Evolutionary conservation across 2,113 vertebrate genomes (phyloP), one percentile per base, ranked within the genome.

Genomic region (Scopus umbretta): DNA sequence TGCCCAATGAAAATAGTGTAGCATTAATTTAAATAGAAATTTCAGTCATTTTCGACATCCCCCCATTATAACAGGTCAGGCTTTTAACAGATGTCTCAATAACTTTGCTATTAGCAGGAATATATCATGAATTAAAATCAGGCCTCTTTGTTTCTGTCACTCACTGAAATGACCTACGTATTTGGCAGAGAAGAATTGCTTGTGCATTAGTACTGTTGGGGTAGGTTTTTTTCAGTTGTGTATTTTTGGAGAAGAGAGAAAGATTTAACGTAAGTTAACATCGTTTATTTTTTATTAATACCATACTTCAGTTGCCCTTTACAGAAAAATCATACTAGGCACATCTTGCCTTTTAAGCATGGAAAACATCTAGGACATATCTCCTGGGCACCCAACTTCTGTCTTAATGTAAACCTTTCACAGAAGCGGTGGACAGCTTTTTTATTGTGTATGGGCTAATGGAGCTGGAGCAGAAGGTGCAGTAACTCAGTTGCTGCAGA

Each of bases 251-350:
- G 80, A 90, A 91, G 87, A 91, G 76, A 91, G 78, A 55, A 96
- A 88, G 96, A 91, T 94, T 94, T 95, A 97, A 95, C 94, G 86
- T 92, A 96, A 97, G 97, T 97, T 94, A 95, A 88, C 90, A 80
- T 83, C 8, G n/a, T 95, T 94, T 95, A 96, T 97, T 97, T 97
- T 97, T 97, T 97, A 97, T 96, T 96, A 95, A 94, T 96, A 96
- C 82, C 45, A 83, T 91, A 92, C 94, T 96, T 92, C 58, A 92
- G 90, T 93, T 96, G 76, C 86, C 79, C 86, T 95, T 96, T 90
- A 96, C 93, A 93, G 93, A 90, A 96, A 95, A 96, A 94, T 87
- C 43, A 0, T 94, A 70, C 93, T 89, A 96, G 63, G 70, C 87
- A 94, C 78, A 67, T 94, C 87, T 94, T 95, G 78, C 86, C 80